Conservation (phyloP, 2,888 invertebrate species). For the Patella caerulea region DNA sequence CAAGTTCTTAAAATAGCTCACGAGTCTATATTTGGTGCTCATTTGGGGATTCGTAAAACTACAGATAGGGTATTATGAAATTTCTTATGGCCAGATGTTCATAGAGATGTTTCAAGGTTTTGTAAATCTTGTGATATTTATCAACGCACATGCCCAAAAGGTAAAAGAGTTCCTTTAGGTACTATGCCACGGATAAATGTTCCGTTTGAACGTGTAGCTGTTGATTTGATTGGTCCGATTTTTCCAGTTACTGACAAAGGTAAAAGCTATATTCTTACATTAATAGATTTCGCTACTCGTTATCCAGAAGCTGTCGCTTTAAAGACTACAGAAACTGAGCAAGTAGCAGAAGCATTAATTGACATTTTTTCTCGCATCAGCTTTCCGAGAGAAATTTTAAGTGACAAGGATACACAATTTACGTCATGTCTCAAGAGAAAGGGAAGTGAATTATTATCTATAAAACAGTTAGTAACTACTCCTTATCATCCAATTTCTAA, state of each 20-base stretch:
- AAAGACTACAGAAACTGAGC: constrained; percentile 18
- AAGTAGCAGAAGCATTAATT: constrained; percentile 30
- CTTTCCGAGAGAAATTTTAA: constrained; percentile 27
- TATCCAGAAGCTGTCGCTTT: constrained; percentile 29
- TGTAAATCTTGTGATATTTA: constrained; percentile 43
- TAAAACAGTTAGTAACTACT: constrained; percentile 30
- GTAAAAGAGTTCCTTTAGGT: constrained; percentile 17
- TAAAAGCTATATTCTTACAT: constrained; percentile 26
- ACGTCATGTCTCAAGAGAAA: constrained; percentile 20
- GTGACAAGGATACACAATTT: constrained; percentile 4
- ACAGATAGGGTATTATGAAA: not conserved
- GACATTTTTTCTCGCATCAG: constrained; percentile 28
- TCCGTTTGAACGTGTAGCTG: constrained; percentile 25
- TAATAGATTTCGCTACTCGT: constrained; percentile 28
- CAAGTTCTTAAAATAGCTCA: not conserved
- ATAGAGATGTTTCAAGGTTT: constrained; percentile 23
- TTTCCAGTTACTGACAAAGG: constrained; percentile 16
- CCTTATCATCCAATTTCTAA: constrained; percentile 41
- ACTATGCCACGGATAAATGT: constrained; percentile 24
- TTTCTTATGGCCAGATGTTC: constrained; percentile 15
- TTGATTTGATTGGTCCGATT: constrained; percentile 32
- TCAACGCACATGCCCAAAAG: constrained; percentile 10
- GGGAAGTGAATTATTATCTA: constrained; percentile 23
- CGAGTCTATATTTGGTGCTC: constrained; percentile 4
- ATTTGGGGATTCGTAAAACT: not conserved